Evolutionary conservation across 2,797 vertebrate species (phyloP).

Genomic region (Sebastes melanostomus): DNA sequence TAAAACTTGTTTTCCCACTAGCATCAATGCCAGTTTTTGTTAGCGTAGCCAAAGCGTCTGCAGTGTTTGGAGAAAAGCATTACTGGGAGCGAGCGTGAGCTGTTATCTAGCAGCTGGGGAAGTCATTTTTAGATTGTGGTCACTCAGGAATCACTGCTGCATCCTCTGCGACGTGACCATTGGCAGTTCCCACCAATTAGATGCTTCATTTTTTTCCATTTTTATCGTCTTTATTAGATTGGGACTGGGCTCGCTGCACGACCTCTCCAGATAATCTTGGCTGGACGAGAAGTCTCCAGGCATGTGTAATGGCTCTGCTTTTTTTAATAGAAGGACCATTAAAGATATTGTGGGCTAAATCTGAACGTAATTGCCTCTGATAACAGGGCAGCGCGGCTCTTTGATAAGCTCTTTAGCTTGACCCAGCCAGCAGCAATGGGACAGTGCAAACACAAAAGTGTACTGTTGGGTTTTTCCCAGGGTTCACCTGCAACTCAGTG

Average conservation of each 20-base stretch:
- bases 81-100: constrained; percentile 56
- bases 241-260: constrained; percentile 28
- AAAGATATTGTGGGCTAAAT: constrained; percentile 64
- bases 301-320: constrained; percentile 61
- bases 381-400: constrained; percentile 49
- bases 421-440: constrained; percentile 18
- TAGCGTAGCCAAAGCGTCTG: constrained; percentile 73
- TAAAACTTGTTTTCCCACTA: constrained; percentile 67
- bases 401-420: constrained; percentile 58
- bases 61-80: constrained; percentile 71
- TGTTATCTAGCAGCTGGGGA: constrained; percentile 80
- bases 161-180: constrained; percentile 79
- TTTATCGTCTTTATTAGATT: constrained; percentile 76
- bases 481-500: constrained; percentile 25
- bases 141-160: constrained; percentile 72
- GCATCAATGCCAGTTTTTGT: constrained; percentile 63
- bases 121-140: constrained; percentile 82
- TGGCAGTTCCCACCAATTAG: constrained; percentile 80
- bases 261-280: constrained; percentile 58
- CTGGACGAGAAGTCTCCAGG: constrained; percentile 57
- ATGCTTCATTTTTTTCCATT: constrained; percentile 50
- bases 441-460: constrained; percentile 22
- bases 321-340: constrained; percentile 45
- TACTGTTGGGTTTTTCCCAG: constrained; percentile 22
- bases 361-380: constrained; percentile 69